Evolutionary conservation across 2,113 vertebrate genomes (phyloP), one percentile per base, ranked within the genome.

Genomic region (Poecilia latipinna): DNA sequence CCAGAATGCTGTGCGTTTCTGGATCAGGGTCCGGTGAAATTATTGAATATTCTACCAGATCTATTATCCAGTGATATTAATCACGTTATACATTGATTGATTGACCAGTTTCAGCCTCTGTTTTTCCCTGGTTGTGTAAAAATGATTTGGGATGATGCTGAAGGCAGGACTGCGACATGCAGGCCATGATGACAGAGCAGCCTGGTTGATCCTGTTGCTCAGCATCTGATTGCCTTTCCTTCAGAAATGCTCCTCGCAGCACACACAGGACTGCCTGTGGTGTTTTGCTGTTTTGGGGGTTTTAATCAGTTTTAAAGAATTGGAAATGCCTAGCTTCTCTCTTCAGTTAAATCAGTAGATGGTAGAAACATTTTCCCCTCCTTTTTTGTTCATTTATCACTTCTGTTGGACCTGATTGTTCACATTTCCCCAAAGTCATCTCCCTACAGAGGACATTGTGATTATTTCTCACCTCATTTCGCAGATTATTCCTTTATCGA

Each of bases 401-500:
- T 66, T 72, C 31, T 31, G 26, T 66, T 39, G 29, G 51, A 65
- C 65, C 61, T 60, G 82, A 78, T 79, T 71, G 70, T 65, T 65
- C 74, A 60, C 65, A 12, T 82, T 89, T 86, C 79, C 76, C 79
- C 86, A 90, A 91, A 89, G 88, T 91, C 87, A 87, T 92, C 81
- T 83, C 82, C 77, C 72, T 51, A 82, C 79, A 80, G 86, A 91
- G 85, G 89, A 91, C 90, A 76, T 64, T 65, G 70, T 90, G 90
- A 93, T 94, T 91, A 90, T 90, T 89, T 90, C 85, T 83, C 82
- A 78, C 84, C 83, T 88, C 79, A 73, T 92, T 90, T 84, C 68
- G 77, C 79, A 90, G 86, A 91, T 91, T 91, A 88, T 80, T 91
- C 79, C 86, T 90, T 93, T 91, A 94, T 94, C 90, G 4, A 82